Evolutionary conservation across 2,888 invertebrate species (phyloP), one percentile per base, ranked within the genome.

Genomic region (Pyrochroa serraticornis): DNA sequence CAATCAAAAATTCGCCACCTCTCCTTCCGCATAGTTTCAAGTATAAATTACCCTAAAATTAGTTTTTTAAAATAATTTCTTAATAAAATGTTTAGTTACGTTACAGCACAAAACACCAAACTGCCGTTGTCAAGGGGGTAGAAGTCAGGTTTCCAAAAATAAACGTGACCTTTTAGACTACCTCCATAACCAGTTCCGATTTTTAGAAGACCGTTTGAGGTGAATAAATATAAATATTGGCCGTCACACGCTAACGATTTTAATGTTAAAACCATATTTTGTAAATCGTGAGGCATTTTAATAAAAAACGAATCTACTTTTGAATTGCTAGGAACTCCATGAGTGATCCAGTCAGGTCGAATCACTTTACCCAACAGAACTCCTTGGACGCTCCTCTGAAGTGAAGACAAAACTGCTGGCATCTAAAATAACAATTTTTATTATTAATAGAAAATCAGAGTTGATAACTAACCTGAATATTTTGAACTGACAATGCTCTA

Each of bases 171-270:
- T 79, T 91, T 91, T 65, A 94, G 86, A 6, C 97, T 95, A 63
- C 93, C 94, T 45, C 93, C 92, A 76, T 94, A 95, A 6, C 98
- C 98, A 46, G 96, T 93, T 10, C 98, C 98, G 61, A 98, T 88
- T 82, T 98, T 98, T 62, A 93, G 84, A 41, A 98, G 82, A 1
- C 95, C 93, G 69, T 89, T 88, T 7, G 89, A 88, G 31, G 92
- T 88, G 70, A 93, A 89, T 30, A 98, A 82, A 79, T 95, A 98
- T 48, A 98, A 83, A 79, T 87, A 95, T 64, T 89, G 89, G 7
- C 97, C 97, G 79, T 97, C 96, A 65, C 93, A 92, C 6, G 93
- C 91, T 72, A 97, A 83, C 2, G 91, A 87, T 47, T 82, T 82
- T 10, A 82, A 76, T 58, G 77, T 78, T 46, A 82, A 66, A 13